phyloP scores from a whole-genome alignment of 2,797 vertebrate species.

The Potorous gilbertii region DNA sequence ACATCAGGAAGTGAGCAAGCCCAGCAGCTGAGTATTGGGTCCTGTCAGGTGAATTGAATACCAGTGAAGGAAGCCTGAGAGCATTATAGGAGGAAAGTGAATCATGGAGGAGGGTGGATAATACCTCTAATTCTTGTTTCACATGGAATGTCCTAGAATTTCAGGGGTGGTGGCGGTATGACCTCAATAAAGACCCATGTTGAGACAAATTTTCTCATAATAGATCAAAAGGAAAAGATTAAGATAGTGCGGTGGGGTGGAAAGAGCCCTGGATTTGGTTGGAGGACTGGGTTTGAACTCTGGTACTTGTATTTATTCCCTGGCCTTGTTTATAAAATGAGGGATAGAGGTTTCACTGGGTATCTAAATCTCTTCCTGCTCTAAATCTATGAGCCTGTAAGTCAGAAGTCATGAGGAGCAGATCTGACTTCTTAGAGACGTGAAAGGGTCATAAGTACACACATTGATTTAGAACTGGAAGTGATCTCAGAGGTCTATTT shows the following conservation, averaged over 20 bases:
- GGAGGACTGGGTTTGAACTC: background rate
- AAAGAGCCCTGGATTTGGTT: background rate
- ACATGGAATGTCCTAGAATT: background rate
- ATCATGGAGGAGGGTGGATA: background rate
- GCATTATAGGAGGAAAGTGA: background rate
- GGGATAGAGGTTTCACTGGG: background rate
- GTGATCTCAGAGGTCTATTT: background rate
- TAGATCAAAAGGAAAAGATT: background rate
- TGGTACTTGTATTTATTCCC: background rate
- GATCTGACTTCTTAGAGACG: background rate
- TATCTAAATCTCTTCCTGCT: background rate
- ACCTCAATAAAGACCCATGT: background rate
- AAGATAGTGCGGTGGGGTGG: background rate
- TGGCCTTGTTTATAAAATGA: background rate
- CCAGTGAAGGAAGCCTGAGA: rapidly evolving
- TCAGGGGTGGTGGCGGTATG: background rate
- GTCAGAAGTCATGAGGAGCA: background rate
- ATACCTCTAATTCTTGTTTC: background rate
- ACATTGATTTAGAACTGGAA: background rate
- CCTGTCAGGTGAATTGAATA: background rate
- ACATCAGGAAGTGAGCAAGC: background rate
- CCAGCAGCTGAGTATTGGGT: background rate
- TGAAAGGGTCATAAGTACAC: background rate
- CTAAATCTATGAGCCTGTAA: background rate
- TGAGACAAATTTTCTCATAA: background rate